Evolutionary conservation across 1,140 invertebrate species (phyloP).

Genomic region (Maconellicoccus hirsutus): DNA sequence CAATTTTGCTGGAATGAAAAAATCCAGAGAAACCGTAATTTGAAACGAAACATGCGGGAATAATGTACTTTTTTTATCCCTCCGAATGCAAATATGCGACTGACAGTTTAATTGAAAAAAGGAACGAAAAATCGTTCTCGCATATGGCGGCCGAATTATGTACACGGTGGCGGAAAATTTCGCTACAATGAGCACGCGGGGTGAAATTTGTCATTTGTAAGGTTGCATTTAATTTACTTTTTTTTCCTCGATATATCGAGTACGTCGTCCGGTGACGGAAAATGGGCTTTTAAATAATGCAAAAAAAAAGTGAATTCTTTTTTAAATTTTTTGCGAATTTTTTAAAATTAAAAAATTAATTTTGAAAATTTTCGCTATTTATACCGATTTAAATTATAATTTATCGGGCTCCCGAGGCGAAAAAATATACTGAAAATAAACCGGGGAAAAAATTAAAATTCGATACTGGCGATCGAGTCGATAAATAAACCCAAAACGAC

Average conservation of each 20-base stretch:
- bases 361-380: too few relatives aligned
- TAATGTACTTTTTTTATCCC: slow-evolving; percentile 13
- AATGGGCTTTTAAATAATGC: too few relatives aligned
- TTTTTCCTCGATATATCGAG: not conserved
- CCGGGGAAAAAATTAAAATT: too few relatives aligned
- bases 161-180: not conserved
- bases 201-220: slow-evolving; percentile 1
- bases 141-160: slow-evolving; percentile 14
- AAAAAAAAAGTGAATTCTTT: too few relatives aligned
- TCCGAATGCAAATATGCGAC: slow-evolving; percentile 18
- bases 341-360: too few relatives aligned
- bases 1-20: not conserved
- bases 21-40: not conserved
- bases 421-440: too few relatives aligned
- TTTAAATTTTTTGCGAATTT: too few relatives aligned
- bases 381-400: too few relatives aligned
- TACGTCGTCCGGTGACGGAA: too few relatives aligned
- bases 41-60: slow-evolving; percentile 22
- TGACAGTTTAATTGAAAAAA: slow-evolving; percentile 22
- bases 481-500: too few relatives aligned
- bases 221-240: not conserved
- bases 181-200: slow-evolving; percentile 14
- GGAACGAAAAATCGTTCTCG: slow-evolving; percentile 20
- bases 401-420: too few relatives aligned
- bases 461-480: too few relatives aligned